Percentiles rank a stretch among this genome's conserved stretches.
Conservation (phyloP, 2,797 vertebrate species). For the Lepilemur septentrionalis region DNA sequence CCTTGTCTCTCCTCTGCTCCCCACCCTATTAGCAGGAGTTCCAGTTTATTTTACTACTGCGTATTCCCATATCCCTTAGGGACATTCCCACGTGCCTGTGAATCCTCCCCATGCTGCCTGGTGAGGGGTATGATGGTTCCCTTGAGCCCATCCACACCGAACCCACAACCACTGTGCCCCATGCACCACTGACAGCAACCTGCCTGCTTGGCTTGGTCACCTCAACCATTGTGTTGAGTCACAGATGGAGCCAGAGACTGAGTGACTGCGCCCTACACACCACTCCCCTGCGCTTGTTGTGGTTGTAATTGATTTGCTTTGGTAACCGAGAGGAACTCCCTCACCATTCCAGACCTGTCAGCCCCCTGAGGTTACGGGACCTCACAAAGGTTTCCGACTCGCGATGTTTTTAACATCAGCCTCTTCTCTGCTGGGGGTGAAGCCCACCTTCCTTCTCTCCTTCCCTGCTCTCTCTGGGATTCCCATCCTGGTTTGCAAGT, state of each 20-base stretch:
- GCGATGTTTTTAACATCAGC: accelerated
- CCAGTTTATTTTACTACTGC: not conserved
- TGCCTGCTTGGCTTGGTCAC: not conserved
- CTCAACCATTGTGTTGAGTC: not conserved
- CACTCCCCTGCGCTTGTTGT: accelerated
- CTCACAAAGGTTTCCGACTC: accelerated
- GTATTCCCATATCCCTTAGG: not conserved
- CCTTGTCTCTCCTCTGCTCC: accelerated
- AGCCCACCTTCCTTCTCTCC: not conserved
- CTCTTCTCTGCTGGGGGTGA: not conserved
- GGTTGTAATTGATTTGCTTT: too few species aligned
- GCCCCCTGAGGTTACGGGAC: too few species aligned
- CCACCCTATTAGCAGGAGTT: too few species aligned
- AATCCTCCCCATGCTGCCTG: accelerated
- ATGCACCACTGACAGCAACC: accelerated
- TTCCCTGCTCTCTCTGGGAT: not conserved
- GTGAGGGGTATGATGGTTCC: too few species aligned
- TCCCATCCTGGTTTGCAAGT: too few species aligned
- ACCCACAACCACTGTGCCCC: accelerated
- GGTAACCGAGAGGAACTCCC: not conserved
- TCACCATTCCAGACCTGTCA: not conserved
- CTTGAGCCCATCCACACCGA: not conserved
- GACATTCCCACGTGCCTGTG: not conserved
- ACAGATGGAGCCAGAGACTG: not conserved
- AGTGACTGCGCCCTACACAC: not conserved